Evolutionary conservation across 2,797 vertebrate genomes (phyloP).

Genomic region (Halcyon leucocephala): DNA sequence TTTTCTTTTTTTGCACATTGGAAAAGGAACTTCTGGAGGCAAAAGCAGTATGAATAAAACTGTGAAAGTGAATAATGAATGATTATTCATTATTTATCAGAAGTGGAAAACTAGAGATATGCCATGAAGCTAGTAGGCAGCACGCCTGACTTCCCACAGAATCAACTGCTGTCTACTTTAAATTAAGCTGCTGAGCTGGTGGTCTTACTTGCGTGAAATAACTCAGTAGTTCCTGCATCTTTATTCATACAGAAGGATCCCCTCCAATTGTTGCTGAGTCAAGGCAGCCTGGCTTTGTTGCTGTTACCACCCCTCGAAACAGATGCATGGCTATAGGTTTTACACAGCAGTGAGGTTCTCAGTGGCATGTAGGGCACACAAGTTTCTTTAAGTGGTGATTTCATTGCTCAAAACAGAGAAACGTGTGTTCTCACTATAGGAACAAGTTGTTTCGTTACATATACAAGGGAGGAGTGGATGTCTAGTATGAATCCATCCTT

Average conservation of each 20-base stretch:
- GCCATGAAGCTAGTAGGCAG: not conserved
- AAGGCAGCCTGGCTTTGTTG: not conserved
- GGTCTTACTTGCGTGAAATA: not conserved
- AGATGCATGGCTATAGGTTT: not conserved
- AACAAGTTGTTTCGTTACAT: not conserved
- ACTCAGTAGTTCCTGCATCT: not conserved
- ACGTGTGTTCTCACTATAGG: not conserved
- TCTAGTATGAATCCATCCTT: not conserved
- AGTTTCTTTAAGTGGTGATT: not conserved
- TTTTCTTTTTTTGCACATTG: not conserved
- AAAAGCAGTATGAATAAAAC: not conserved
- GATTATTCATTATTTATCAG: not conserved
- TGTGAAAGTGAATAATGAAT: not conserved
- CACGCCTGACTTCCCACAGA: not conserved
- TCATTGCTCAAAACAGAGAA: not conserved
- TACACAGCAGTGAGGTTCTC: not conserved
- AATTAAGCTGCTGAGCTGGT: not conserved
- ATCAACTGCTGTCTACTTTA: not conserved
- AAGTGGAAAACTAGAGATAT: not conserved
- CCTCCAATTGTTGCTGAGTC: not conserved
- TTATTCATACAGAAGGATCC: not conserved
- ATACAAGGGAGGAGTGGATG: not conserved
- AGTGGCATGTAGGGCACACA: not conserved
- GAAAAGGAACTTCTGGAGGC: not conserved
- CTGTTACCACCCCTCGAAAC: fast-evolving